phyloP scores from a whole-genome alignment of 2,888 invertebrate genomes.

The Parnassius smintheus region DNA sequence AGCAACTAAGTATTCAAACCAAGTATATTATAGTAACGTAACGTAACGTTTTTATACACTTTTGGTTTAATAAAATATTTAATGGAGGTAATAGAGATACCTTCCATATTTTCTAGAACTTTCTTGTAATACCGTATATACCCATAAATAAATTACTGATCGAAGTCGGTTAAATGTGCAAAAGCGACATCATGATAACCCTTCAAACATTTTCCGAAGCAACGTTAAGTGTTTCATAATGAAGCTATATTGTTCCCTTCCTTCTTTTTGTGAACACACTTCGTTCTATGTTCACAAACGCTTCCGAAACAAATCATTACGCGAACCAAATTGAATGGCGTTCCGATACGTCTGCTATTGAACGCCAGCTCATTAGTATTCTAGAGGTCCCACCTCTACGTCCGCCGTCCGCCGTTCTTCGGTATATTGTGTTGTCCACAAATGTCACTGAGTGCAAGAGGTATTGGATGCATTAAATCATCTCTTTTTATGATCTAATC shows the following conservation, averaged over 20 bases:
- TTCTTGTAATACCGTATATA: too few species aligned
- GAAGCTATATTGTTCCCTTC: background rate
- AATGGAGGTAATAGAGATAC: too few species aligned
- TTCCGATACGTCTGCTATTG: background rate
- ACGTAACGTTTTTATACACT: too few species aligned
- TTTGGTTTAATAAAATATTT: too few species aligned
- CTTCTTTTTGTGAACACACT: background rate
- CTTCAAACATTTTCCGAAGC: background rate
- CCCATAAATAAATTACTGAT: too few species aligned
- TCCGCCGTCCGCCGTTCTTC: conserved; percentile 3
- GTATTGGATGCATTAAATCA: conserved; percentile 10
- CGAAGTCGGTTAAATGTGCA: too few species aligned
- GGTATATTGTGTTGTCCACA: background rate
- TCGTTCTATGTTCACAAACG: background rate
- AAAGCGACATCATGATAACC: too few species aligned
- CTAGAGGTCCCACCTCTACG: background rate
- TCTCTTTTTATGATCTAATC: conserved; percentile 1
- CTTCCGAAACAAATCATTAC: conserved; percentile 1
- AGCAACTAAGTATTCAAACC: too few species aligned
- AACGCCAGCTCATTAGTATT: conserved; percentile 16
- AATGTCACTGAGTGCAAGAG: conserved; percentile 4
- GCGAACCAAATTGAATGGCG: background rate
- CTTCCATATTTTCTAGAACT: too few species aligned
- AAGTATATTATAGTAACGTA: too few species aligned
- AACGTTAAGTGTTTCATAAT: background rate